phyloP scores from a whole-genome alignment of 35 echinoderm and acorn worm species.

The Ophiothrix spiculata region DNA sequence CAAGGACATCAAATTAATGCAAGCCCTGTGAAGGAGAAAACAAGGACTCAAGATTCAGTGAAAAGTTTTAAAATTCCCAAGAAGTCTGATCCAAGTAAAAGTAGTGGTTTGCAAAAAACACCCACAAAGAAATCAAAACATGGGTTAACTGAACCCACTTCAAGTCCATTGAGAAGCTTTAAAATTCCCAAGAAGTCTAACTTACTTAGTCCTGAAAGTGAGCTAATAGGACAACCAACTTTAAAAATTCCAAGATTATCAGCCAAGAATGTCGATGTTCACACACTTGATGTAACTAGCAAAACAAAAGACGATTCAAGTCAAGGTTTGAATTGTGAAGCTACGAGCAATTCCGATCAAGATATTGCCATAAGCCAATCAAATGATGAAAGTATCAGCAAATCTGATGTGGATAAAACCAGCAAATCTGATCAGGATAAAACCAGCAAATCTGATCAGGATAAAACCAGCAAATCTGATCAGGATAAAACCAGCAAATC shows the following conservation, averaged over 20 bases:
- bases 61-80: neutral
- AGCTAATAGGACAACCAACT: too few relatives aligned
- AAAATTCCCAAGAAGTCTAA: too few relatives aligned
- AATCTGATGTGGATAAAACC: too few relatives aligned
- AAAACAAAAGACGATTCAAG: neutral
- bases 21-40: neutral
- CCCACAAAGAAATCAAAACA: neutral
- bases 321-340: too few relatives aligned
- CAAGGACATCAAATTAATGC: neutral
- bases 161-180: neutral
- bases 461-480: neutral
- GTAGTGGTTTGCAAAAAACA: neutral
- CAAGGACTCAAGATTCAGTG: neutral
- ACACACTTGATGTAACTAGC: neutral
- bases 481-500: too few relatives aligned
- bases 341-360: too few relatives aligned
- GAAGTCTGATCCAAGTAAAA: neutral
- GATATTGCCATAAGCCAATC: too few relatives aligned
- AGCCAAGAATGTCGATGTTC: neutral
- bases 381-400: too few relatives aligned
- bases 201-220: too few relatives aligned
- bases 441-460: neutral
- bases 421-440: too few relatives aligned
- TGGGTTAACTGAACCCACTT: neutral
- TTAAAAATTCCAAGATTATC: neutral